Base-by-base conservation (phyloP, 2,797 vertebrate species). In the Xyrichtys novacula region DNA sequence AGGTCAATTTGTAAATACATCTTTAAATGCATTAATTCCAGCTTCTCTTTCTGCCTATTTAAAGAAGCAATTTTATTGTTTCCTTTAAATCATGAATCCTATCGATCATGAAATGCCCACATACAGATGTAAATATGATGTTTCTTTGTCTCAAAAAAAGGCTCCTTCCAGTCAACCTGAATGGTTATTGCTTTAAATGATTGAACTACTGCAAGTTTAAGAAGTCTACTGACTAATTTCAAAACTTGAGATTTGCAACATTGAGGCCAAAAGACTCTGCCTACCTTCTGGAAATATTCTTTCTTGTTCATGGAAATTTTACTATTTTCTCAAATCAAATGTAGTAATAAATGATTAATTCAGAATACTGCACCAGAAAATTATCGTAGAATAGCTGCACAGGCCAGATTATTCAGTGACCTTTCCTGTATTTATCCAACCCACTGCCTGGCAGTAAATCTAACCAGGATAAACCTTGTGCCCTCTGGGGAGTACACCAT, bases 291-390 rank as follows among this genome's bases (percentile, higher is more conserved):
- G 63, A 49, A 9, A 1, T 23, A 15, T n/a, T 20, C 46, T 65
- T 47, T 43, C 58, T 55, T 64, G 32, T 81, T 71, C 65, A 49
- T 74, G 56, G 19, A 52, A 50, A 80, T 69, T 54, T 71, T 20
- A 40, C 7, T 55, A 74, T 49, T 66, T 23, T 20, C 19, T 65
- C 10, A 22, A 19, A 77, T 54, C 56, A 0, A 74, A 63, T 47
- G 17, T 5, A 26, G 14, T 43, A 70, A 56, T 42, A 43, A 47
- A 40, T 43, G 2, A 56, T 48, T 32, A 6, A 44, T 48, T 46
- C 6, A 26, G 16, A 46, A n/a, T 22, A 4, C 22, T 46, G 25
- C n/a, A 64, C 22, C 36, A 71, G 10, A 5, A 62, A 46, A 74
- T 39, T 0, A 68, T 42, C 34, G 39, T 11, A 47, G 52, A 61